Percentiles rank a stretch among this genome's conserved stretches.
These are phyloP conservation scores for Heliocidaris erythrogramma DNA, from an alignment of 35 echinoderm and acorn worm species.

Conservation along the genomic window DNA sequence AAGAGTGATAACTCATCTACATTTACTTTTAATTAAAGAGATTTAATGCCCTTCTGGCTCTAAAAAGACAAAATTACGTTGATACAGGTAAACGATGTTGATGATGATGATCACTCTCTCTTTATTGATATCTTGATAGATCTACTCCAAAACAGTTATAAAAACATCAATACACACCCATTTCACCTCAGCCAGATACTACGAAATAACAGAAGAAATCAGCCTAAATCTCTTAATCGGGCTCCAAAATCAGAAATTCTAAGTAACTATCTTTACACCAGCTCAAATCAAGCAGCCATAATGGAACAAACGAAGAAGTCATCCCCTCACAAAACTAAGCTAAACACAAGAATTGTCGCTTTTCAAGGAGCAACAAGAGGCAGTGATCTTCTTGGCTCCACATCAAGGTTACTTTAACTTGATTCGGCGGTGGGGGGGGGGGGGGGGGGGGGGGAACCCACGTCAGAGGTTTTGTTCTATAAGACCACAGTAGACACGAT, in stretches of 20 bases:
- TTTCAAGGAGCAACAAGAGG: not conserved
- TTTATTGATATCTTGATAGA: not conserved
- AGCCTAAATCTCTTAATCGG: not conserved
- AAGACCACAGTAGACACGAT: not conserved
- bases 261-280: not conserved
- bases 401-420: not conserved
- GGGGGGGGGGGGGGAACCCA: too few relatives aligned
- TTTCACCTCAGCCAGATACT: not conserved
- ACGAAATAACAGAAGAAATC: not conserved
- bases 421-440: too few relatives aligned
- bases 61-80: not conserved
- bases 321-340: not conserved
- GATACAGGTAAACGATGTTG: not conserved
- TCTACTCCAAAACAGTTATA: not conserved
- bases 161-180: not conserved
- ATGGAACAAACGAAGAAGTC: not conserved
- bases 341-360: not conserved
- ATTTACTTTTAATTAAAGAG: not conserved
- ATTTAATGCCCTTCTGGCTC: not conserved
- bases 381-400: not conserved
- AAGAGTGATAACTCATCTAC: not conserved
- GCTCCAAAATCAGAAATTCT: not conserved
- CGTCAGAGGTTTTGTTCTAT: not conserved
- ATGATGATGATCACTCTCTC: not conserved
- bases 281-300: not conserved